Evolutionary conservation across 2,113 vertebrate species (phyloP), one percentile per base, ranked within the genome.

Genomic region (Tachysurus fulvidraco): DNA sequence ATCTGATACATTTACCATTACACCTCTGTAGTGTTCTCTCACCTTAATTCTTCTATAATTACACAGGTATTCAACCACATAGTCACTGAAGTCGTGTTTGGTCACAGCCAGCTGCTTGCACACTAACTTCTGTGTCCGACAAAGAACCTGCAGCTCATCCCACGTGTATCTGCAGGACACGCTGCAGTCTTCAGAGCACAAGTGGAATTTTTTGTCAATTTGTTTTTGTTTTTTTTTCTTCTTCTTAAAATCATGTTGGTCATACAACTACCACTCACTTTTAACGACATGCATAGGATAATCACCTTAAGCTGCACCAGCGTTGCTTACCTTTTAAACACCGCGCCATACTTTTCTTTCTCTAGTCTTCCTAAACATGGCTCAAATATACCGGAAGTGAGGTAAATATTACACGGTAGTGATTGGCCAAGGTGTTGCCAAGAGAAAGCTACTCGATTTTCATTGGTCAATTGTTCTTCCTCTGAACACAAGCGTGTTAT

Each of bases 21-120:
- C 23, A 83, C 2, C 4, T 4, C 16, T 16, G 23, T 41, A 14
- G 3, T 44, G 36, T 28, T 73, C 1, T 44, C 93, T 95, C 85
- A 94, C 94, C 91, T 94, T 94, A 0, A 88, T 92, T 89, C 93
- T 97, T 91, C 94, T 97, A 92, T 97, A 97, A 93, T 97, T 95
- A 52, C 95, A 97, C 76, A 98, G 93, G 90, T 96, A 98, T 59
- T 97, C 96, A 86, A 98, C 97, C 91, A 96, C 97, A 85, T 95
- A 97, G 28, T 96, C 94, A 83, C 94, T 93, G 52, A 95, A 91
- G 54, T 97, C 97, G 86, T 93, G 90, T 84, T 91, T 95, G 85
- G 90, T 96, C 85, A 98, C 92, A 0, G 93, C 93, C 0, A 97
- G 93, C 44, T 93, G 74, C 50, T 93, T 86, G 84, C 96, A 97